A percentile compares a stretch with the other conserved stretches of the same genome.
These are phyloP conservation scores for Drosophila conformis DNA, from an alignment of 2,888 invertebrate genomes.

Conservation along the genomic window DNA sequence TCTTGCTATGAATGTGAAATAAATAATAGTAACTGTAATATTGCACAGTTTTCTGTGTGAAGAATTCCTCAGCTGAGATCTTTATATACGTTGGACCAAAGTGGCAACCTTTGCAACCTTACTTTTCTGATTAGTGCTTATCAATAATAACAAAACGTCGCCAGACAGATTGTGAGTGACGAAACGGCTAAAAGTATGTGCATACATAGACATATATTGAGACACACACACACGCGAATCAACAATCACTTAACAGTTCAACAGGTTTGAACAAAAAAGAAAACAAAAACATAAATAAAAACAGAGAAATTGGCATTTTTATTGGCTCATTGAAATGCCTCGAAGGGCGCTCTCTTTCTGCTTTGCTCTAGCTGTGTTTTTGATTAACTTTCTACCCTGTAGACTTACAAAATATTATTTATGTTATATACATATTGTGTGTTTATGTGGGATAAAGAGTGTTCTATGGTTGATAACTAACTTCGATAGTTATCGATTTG, in stretches of 20 bases:
- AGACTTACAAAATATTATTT: not conserved
- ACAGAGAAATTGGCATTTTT: slow-evolving; percentile 36
- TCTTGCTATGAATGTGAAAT: not conserved
- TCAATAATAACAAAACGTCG: slow-evolving; percentile 23
- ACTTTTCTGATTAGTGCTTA: slow-evolving; percentile 47
- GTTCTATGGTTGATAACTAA: not conserved
- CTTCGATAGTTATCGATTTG: not conserved
- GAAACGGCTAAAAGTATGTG: slow-evolving; percentile 29
- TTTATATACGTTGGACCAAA: not conserved
- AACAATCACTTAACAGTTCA: slow-evolving; percentile 37
- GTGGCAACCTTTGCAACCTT: slow-evolving; percentile 42
- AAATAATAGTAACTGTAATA: slow-evolving; percentile 20
- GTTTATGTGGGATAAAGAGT: not conserved
- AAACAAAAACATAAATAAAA: slow-evolving; percentile 7
- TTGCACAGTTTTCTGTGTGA: slow-evolving; percentile 21
- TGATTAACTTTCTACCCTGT: slow-evolving; percentile 3
- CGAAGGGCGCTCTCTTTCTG: slow-evolving; percentile 38
- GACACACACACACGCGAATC: slow-evolving; percentile 2
- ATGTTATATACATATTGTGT: not conserved
- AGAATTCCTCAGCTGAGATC: slow-evolving; percentile 11
- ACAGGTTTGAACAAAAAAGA: slow-evolving; percentile 45
- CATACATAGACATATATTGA: slow-evolving; percentile 10
- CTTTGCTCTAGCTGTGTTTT: slow-evolving; percentile 8
- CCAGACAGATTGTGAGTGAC: slow-evolving; percentile 37
- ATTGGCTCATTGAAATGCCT: slow-evolving; percentile 37